A percentile compares a stretch with the other conserved stretches of the same genome.
Evolutionary conservation across 1,140 invertebrate species (phyloP).

Genomic region (Pectinophora gossypiella): DNA sequence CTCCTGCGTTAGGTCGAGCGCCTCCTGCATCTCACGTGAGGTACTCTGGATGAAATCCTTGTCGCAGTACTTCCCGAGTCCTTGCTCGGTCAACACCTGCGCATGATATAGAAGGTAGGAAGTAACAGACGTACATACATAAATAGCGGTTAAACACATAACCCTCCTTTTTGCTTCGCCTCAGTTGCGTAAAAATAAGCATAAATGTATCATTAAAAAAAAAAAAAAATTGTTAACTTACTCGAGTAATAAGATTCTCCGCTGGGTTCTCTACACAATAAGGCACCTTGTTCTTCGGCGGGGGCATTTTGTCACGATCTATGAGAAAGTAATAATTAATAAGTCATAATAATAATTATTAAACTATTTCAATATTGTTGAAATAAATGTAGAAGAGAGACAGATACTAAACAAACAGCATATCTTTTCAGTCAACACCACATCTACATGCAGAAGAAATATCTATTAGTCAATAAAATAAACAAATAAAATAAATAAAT

Average conservation of each 20-base stretch:
- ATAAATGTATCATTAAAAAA: background rate
- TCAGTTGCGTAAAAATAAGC: background rate
- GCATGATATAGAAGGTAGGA: no score
- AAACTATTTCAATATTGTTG: no score
- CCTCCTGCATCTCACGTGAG: slow-evolving; percentile 94
- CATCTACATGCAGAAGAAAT: no score
- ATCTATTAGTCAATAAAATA: no score
- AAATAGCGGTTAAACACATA: no score
- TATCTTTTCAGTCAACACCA: no score
- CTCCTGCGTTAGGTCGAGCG: slow-evolving; percentile 94
- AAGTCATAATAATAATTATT: no score
- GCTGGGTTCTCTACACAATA: slow-evolving; percentile 71
- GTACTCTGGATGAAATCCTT: slow-evolving; percentile 92
- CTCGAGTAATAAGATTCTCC: slow-evolving; percentile 62
- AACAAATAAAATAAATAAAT: no score
- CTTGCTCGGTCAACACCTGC: slow-evolving; percentile 93
- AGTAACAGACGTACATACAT: no score
- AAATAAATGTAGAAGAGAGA: no score
- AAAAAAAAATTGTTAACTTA: slow-evolving; percentile 40
- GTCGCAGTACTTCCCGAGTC: slow-evolving; percentile 94
- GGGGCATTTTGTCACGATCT: slow-evolving; percentile 64
- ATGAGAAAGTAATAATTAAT: background rate
- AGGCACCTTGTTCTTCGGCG: slow-evolving; percentile 54
- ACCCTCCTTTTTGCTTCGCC: no score
- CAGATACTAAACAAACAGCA: no score